phyloP scores from a whole-genome alignment of 2,888 invertebrate genomes.

The Nephrotoma guestfalica region DNA sequence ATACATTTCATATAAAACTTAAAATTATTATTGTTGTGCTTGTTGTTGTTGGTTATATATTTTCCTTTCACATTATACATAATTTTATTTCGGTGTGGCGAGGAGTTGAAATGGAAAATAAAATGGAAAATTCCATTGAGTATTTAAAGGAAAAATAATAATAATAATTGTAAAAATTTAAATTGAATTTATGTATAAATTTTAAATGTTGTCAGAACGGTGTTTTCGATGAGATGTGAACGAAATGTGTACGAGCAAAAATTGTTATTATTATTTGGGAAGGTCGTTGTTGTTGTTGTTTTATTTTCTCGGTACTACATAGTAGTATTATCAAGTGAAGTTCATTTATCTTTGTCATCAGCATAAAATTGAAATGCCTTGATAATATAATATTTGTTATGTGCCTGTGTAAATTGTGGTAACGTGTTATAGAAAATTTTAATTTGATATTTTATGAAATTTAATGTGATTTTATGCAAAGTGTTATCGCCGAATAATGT shows the following conservation, averaged over 20 bases:
- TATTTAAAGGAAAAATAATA: neutral
- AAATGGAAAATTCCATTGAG: neutral
- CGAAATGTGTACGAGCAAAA: neutral
- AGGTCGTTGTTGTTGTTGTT: too few species aligned
- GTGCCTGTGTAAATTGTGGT: too few species aligned
- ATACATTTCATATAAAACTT: neutral
- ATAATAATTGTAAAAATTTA: neutral
- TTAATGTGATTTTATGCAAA: too few species aligned
- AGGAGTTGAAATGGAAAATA: neutral
- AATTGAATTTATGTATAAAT: neutral
- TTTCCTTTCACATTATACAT: neutral
- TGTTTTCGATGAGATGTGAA: neutral
- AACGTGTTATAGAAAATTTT: too few species aligned
- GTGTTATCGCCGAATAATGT: too few species aligned
- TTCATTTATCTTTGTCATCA: too few species aligned
- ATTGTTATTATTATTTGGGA: neutral
- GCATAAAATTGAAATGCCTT: too few species aligned
- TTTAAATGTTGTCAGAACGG: neutral
- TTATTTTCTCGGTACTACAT: too few species aligned
- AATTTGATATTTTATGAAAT: too few species aligned
- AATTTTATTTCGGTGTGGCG: neutral
- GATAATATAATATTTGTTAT: too few species aligned
- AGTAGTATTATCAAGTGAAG: too few species aligned
- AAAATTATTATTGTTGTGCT: neutral
- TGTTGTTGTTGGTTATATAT: neutral